Conservation (phyloP, 2,888 invertebrate genomes). For the Lasioglossum figueresi region DNA sequence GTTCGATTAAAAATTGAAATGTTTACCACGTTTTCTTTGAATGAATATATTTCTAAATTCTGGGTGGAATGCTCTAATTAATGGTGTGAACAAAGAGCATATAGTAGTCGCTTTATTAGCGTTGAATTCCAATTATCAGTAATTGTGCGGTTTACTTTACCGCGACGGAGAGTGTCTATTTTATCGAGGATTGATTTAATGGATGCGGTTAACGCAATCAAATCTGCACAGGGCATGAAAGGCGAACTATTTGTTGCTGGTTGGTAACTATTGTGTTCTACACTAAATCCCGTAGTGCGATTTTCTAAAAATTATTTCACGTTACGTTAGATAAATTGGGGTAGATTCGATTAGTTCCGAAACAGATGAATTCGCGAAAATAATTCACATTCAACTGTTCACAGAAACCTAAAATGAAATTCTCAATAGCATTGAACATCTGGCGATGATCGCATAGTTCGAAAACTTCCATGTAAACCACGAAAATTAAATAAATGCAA, state of each 20-base stretch:
- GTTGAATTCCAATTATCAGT: background rate
- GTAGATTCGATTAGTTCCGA: too few species aligned
- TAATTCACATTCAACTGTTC: too few species aligned
- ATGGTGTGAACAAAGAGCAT: background rate
- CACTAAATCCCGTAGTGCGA: background rate
- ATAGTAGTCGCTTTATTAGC: background rate
- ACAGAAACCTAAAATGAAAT: background rate
- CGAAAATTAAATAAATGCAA: background rate
- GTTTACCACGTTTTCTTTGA: background rate
- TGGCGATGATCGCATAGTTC: background rate
- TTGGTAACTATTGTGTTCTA: background rate
- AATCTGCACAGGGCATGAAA: background rate
- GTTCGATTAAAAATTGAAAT: background rate
- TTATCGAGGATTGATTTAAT: background rate
- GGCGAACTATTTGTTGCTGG: background rate
- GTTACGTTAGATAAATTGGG: too few species aligned
- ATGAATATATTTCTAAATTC: background rate
- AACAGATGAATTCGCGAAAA: too few species aligned
- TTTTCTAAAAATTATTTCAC: background rate
- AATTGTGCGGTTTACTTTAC: slow-evolving; percentile 1
- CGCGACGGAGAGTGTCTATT: background rate
- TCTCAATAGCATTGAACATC: background rate
- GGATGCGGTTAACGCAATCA: background rate
- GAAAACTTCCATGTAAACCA: background rate
- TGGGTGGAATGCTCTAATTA: background rate